These are phyloP conservation scores for Archips xylosteana DNA, from an alignment of 2,888 invertebrate genomes.

Conservation along the genomic window DNA sequence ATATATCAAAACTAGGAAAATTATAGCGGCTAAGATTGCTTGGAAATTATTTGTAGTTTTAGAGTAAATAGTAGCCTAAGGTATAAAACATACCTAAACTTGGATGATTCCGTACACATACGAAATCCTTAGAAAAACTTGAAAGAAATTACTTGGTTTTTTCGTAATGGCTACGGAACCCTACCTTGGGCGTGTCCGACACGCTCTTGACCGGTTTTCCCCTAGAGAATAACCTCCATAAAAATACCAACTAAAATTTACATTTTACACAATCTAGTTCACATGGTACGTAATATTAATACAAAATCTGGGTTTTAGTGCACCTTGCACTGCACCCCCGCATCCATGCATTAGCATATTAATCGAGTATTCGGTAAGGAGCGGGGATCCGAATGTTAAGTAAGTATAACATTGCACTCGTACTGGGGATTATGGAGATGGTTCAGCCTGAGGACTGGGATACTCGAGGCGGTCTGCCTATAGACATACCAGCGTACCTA, in stretches of 20 bases:
- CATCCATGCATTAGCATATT: constrained; percentile 79
- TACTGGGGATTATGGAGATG: constrained; percentile 42
- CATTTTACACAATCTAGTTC: constrained; percentile 30
- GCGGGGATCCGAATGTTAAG: constrained; percentile 44
- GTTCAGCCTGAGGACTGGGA: constrained; percentile 12
- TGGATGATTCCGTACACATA: too few species aligned
- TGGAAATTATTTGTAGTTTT: too few species aligned
- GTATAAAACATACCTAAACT: too few species aligned
- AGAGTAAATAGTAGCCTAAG: too few species aligned
- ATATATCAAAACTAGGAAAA: too few species aligned
- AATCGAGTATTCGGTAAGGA: constrained; percentile 78
- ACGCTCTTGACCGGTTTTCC: too few species aligned
- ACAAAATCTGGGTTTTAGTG: constrained; percentile 54
- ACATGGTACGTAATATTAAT: constrained; percentile 36
- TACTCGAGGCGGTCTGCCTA: not conserved
- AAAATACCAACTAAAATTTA: constrained; percentile 23
- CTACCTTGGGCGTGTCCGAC: too few species aligned
- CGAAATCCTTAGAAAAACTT: too few species aligned
- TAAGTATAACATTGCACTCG: constrained; percentile 44
- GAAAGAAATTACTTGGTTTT: too few species aligned
- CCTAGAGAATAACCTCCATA: not conserved
- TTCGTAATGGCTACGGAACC: too few species aligned
- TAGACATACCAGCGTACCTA: not conserved
- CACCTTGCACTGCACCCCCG: constrained; percentile 63
- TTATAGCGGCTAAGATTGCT: too few species aligned